Base-by-base conservation (phyloP, 2,888 invertebrate genomes). In the Caprella mutica region DNA sequence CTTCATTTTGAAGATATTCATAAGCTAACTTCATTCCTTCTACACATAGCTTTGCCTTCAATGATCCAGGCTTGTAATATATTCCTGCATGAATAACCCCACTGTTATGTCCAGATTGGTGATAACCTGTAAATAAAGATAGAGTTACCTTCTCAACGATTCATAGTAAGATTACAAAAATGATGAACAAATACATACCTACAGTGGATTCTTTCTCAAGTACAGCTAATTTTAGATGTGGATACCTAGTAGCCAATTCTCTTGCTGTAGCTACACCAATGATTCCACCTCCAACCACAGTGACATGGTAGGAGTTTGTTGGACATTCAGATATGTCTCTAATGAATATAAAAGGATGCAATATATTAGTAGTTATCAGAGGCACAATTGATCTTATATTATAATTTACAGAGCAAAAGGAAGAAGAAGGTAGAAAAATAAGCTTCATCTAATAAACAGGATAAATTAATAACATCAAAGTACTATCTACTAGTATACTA, bases 81-180 rank as follows among this genome's bases (percentile, higher is more conserved):
- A 76, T 91, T 12, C 93, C 93, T n/a, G 93, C 93, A 76, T 98
- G 97, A 58, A 98, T 83, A 0, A 98, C 97, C 14, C 98, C 98
- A 72, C 94, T 94, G 72, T 98, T 99, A 71, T 93, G 86, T 0
- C 94, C 93, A 72, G 87, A 93, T 75, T 98, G 98, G 74, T 98
- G 98, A 57, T 72, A 50, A 8, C 62, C 65, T 65, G 62, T 3
- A 52, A 53, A n/a, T 8, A 8, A 33, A n/a, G n/a, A n/a, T n/a
- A n/a, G n/a, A n/a, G n/a, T n/a, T n/a, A n/a, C n/a, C n/a, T n/a
- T n/a, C n/a, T n/a, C n/a, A n/a, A n/a, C n/a, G n/a, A n/a, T n/a
- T n/a, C n/a, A n/a, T n/a, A n/a, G n/a, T n/a, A n/a, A n/a, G n/a
- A n/a, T n/a, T n/a, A n/a, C n/a, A n/a, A n/a, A n/a, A n/a, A n/a